Evolutionary conservation across 2,888 invertebrate species (phyloP).

Genomic region (Tetranychus truncatus): DNA sequence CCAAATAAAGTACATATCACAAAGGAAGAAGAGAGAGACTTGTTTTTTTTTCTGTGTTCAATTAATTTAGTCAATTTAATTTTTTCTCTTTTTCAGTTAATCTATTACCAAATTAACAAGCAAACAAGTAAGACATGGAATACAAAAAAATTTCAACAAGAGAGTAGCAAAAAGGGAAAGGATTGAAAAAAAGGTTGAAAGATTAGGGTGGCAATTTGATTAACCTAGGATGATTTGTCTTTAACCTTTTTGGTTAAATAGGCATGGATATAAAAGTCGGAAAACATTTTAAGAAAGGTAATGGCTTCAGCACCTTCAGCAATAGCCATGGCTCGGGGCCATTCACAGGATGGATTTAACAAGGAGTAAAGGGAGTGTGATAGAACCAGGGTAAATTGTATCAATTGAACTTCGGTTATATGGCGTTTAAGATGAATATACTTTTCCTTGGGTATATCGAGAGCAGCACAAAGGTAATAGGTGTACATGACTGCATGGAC

Average conservation of each 20-base stretch:
- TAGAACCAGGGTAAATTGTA: constrained; percentile 9
- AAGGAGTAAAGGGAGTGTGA: constrained; percentile 6
- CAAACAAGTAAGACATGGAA: background rate
- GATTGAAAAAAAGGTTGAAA: background rate
- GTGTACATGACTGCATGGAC: constrained; percentile 12
- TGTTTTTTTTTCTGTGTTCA: background rate
- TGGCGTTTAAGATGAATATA: background rate
- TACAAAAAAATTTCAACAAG: background rate
- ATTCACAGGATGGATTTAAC: background rate
- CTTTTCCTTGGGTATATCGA: background rate
- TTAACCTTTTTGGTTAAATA: constrained; percentile 7
- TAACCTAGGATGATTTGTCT: background rate
- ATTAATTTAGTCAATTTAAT: no score
- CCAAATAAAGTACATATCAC: background rate
- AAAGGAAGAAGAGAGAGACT: background rate
- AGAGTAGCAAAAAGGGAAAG: background rate
- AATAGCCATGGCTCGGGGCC: background rate
- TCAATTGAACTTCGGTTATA: constrained; percentile 11
- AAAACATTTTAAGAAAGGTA: constrained; percentile 3
- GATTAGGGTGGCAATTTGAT: background rate
- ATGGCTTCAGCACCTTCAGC: background rate
- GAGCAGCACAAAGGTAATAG: constrained; percentile 7
- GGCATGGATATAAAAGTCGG: constrained; percentile 5
- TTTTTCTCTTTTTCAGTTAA: no score
- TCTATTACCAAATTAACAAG: no score